Evolutionary conservation across 2,888 invertebrate genomes (phyloP).

Genomic region (Pristionchus exspectatus): DNA sequence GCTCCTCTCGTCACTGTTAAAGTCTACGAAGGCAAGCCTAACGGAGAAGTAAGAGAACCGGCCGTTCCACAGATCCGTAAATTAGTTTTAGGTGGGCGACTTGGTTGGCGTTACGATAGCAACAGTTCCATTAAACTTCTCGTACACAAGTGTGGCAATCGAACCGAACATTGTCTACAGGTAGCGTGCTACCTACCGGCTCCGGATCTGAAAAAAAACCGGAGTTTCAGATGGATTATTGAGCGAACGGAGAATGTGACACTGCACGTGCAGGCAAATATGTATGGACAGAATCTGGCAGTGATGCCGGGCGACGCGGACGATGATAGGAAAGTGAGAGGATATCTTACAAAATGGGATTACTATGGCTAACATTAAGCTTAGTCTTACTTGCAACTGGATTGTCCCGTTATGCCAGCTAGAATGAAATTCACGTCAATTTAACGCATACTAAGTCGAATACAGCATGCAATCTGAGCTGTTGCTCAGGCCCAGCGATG

Average conservation of each 20-base stretch:
- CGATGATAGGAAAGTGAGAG: constrained; percentile 16
- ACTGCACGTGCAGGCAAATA: constrained; percentile 58
- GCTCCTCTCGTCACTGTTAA: neutral
- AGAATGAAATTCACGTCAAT: too few relatives aligned
- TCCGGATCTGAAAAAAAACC: neutral
- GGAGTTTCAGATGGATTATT: neutral
- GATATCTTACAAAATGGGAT: neutral
- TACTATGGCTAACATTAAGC: too few relatives aligned
- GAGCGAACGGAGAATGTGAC: neutral
- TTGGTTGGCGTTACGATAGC: too few relatives aligned
- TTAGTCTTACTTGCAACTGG: too few relatives aligned
- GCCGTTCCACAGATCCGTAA: neutral
- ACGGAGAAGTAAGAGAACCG: neutral
- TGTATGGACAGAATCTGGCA: constrained; percentile 66
- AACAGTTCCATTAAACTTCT: too few relatives aligned
- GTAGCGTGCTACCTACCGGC: neutral
- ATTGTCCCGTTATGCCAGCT: too few relatives aligned
- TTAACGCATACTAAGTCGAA: too few relatives aligned
- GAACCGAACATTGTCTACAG: too few relatives aligned
- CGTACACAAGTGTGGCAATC: too few relatives aligned
- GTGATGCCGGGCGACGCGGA: constrained; percentile 63
- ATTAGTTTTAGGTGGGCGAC: neutral
- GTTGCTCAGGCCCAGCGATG: too few relatives aligned
- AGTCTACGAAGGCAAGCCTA: neutral
- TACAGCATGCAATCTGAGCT: too few relatives aligned